Base-by-base conservation (phyloP, 2,797 vertebrate genomes). In the Buceros bicornis region DNA sequence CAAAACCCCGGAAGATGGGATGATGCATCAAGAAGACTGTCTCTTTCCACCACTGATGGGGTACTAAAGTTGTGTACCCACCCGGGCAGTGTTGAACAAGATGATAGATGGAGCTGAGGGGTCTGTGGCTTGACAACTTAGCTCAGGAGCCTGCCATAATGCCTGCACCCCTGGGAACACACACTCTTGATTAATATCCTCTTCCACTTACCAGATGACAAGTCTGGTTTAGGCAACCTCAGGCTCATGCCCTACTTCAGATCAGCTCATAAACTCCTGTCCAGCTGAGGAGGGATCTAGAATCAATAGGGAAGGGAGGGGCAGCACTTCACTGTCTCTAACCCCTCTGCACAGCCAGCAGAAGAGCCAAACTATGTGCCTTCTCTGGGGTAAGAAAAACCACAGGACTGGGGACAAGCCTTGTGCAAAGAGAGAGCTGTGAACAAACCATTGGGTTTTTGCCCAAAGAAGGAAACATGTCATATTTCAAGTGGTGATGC, bases 141-240 rank as follows among this genome's bases (percentile, higher is more conserved):
- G 16, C 24, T 76, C 0, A 0, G 51, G 48, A 66, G 5, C 13
- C 28, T 70, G 21, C 8, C 45, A 16, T 1, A 0, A 8, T 42
- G 6, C 11, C 42, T 28, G 17, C 24, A 29, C 8, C 29, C 10
- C 28, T 43, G 42, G 19, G 25, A 69, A 13, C 11, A 35, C 21
- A 19, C 5, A 11, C 11, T 8, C 7, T 56, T 13, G 6, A 21
- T 17, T 13, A 56, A 64, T 28, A 56, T 6, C 21, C 26, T 76
- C 45, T 82, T 35, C 29, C 12, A 47, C 22, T 50, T 74, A 35
- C 16, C 11, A 31, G 72, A 54, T 33, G 22, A 50, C 17, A 35
- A 37, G 37, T 37, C 29, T 53, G 31, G 17, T 86, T 79, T 33
- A 53, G 25, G 20, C 17, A 83, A 28, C 37, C 21, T 66, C 53